Base-by-base conservation (phyloP, 2,888 invertebrate genomes). In the Drosophila dives region DNA sequence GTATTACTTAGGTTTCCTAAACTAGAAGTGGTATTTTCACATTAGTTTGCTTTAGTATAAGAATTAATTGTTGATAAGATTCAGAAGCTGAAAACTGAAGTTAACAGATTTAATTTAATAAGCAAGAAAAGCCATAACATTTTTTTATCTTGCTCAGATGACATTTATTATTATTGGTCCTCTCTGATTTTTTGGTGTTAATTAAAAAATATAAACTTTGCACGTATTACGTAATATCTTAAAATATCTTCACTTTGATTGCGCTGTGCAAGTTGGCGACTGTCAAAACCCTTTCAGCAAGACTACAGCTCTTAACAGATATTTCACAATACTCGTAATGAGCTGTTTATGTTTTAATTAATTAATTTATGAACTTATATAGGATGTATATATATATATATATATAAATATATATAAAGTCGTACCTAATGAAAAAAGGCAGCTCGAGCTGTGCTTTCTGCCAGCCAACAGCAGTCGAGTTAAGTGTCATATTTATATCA, bases 351-450 rank as follows among this genome's bases (percentile, higher is more conserved):
- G 56, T 71, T 70, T 83, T 80, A 75, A 81, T 89, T 86, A 90
- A 89, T 90, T 90, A 90, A 91, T 90, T 90, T 91, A 90, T 89
- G 87, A 90, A 82, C 82, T 77, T 65, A 63, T 80, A 68, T 64
- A 67, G 11, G 61, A 63, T 63, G 55, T 61, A 56, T 67, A 53
- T 23, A 34, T 3, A 3, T 23, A 26, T 17, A 26, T 49, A 17
- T 32, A 55, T 65, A 64, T 60, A 55, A 65, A 58, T 10, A 12
- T 7, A 29, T 29, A 2, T 40, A 38, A 53, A 56, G 54, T 34
- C 60, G 62, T 38, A 29, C 36, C 65, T 79, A 70, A 73, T 75
- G 73, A 76, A 74, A 65, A 67, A 65, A 61, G 76, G 60, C 74
- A 73, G 66, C 60, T 70, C 20, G 36, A 26, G n/a, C 59, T 29